A percentile compares a stretch with the other conserved stretches of the same genome.
phyloP scores from a whole-genome alignment of 2,113 vertebrate species.

The Sander vitreus region DNA sequence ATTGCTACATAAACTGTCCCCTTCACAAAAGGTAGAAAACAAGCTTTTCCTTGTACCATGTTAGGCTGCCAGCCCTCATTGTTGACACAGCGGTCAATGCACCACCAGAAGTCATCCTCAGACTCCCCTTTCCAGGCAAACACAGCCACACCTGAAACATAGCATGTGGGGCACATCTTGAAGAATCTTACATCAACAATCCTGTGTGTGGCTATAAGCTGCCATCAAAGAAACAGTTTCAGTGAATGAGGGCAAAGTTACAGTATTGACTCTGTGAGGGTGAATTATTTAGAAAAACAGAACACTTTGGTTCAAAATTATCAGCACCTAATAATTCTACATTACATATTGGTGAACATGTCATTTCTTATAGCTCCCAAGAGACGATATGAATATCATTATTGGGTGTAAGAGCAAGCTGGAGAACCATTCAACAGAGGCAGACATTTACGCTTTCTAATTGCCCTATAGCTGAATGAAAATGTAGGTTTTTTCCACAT shows the following conservation, averaged over 20 bases:
- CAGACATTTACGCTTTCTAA: background rate
- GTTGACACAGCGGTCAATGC: conserved; percentile 95
- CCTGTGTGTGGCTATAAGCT: background rate
- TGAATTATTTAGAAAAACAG: background rate
- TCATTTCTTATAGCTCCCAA: background rate
- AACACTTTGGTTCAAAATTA: background rate
- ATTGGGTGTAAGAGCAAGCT: background rate
- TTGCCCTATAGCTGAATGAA: conserved; percentile 3
- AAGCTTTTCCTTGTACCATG: conserved; percentile 86
- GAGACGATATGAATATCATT: background rate
- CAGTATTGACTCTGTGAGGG: too few relatives aligned
- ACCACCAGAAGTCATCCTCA: conserved; percentile 99
- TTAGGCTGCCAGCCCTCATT: conserved; percentile 96
- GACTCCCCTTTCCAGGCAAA: conserved; percentile 99
- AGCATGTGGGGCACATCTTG: background rate
- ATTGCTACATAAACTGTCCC: background rate
- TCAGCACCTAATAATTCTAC: background rate
- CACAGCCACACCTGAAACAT: conserved; percentile 91
- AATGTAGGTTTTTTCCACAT: background rate
- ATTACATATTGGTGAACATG: background rate
- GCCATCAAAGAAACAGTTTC: background rate
- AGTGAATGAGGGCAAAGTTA: background rate
- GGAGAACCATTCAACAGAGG: background rate
- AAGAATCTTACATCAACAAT: background rate
- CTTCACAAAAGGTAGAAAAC: background rate